phyloP scores from a whole-genome alignment of 35 echinoderm and acorn worm species.

The Hemicentrotus pulcherrimus region DNA sequence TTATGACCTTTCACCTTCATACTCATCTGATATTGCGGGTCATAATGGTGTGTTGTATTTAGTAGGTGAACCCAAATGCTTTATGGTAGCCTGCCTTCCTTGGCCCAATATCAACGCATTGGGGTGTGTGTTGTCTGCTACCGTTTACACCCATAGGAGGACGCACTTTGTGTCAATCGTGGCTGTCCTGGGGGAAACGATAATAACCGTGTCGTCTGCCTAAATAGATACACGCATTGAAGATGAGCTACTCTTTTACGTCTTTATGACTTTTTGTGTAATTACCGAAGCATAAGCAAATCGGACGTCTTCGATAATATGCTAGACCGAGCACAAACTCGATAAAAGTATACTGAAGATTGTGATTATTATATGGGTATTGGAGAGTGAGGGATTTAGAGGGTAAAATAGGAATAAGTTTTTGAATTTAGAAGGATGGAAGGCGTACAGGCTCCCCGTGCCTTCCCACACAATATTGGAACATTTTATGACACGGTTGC shows the following conservation, averaged over 20 bases:
- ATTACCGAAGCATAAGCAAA: slow-evolving; percentile 1
- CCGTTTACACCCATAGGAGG: neutral
- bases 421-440: neutral
- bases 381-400: neutral
- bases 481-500: slow-evolving; percentile 46
- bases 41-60: slow-evolving; percentile 40
- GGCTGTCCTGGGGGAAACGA: slow-evolving; percentile 23
- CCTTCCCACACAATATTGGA: slow-evolving; percentile 16
- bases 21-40: slow-evolving; percentile 7
- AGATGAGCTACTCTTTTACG: slow-evolving; percentile 19
- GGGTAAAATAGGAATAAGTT: neutral
- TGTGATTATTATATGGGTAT: neutral
- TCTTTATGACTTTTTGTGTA: neutral
- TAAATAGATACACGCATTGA: neutral
- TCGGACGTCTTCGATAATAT: neutral
- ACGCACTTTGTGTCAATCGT: slow-evolving; percentile 30
- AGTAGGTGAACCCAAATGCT: slow-evolving; percentile 25
- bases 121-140: neutral
- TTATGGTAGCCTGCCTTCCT: neutral
- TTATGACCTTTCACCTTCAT: slow-evolving; percentile 30
- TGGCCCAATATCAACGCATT: neutral
- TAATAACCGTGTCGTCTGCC: slow-evolving; percentile 36
- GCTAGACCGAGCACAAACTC: neutral
- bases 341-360: neutral
- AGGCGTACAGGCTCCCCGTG: slow-evolving; percentile 28